Base-by-base conservation (phyloP, 2,113 vertebrate species). In the Morone chrysops region DNA sequence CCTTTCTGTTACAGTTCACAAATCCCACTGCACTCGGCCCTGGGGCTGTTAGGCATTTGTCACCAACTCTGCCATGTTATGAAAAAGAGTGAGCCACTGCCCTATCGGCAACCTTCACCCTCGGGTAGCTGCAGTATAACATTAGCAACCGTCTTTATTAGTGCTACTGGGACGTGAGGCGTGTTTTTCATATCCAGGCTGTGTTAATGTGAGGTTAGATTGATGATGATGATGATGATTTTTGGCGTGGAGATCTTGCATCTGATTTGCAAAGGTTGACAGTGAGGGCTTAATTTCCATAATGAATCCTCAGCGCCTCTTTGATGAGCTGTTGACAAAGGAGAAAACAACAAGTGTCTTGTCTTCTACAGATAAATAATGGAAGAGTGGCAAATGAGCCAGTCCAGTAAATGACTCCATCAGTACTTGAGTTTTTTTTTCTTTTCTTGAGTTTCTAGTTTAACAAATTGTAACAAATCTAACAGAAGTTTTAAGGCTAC, bases 201-300 rank as follows among this genome's bases (percentile, higher is more conserved):
- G n/a, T 43, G 86, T 78, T 92, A 93, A 91, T 89, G 89, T 87
- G 89, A 90, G 90, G 79, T 90, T 90, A 88, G 90, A 94, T 86
- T 86, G 92, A 92, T 91, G 83, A 81, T 31, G 31, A 31, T 31
- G 31, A 31, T 88, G 87, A 92, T 86, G 91, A 84, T 81, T 78
- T 43, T 86, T 36, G 0, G 57, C 63, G 62, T 75, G 70, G 38
- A 90, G 88, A 90, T 81, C 83, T 70, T 74, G 85, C 75, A 70
- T 92, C 75, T 89, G 75, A 89, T 89, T 87, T 85, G 51, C 86
- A 56, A 71, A 83, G 85, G 80, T 54, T 87, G 91, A 92, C 92
- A 88, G 86, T 56, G 74, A 89, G 70, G 82, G 51, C 78, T 88
- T 92, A 82, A 90, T 93, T 92, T 92, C 75, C 92, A 91, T 90